Conservation (phyloP, 2,797 vertebrate genomes). For the Champsocephalus gunnari region DNA sequence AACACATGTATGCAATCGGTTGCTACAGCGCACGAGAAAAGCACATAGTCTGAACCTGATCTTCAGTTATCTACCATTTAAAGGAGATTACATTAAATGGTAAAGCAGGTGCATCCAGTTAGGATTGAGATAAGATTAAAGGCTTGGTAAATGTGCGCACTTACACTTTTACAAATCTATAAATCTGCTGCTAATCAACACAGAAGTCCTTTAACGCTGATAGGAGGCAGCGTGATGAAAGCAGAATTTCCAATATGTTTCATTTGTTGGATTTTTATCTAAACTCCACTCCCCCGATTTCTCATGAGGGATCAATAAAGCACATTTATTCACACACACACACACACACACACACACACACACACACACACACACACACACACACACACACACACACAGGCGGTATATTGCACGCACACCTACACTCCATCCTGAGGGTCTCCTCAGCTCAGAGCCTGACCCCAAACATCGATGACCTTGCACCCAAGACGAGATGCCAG, state of each 20-base stretch:
- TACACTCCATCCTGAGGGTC: no score
- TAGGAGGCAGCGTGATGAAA: conserved; percentile 3
- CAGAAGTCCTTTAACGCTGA: conserved; percentile 16
- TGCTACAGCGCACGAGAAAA: background rate
- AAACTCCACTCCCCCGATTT: conserved; percentile 32
- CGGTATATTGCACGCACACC: no score
- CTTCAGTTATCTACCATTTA: conserved; percentile 21
- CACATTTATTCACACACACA: conserved; percentile 43
- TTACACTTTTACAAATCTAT: conserved; percentile 26
- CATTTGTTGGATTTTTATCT: conserved; percentile 57
- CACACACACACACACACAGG: no score
- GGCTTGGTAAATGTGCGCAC: conserved; percentile 7
- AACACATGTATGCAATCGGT: background rate
- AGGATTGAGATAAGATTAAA: conserved; percentile 38
- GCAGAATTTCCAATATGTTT: conserved; percentile 28
- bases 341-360: conserved; percentile 14
- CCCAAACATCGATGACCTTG: no score
- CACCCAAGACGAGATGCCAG: no score
- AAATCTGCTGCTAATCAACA: conserved; percentile 38
- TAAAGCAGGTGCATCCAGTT: conserved; percentile 13
- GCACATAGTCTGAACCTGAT: background rate
- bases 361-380: conserved; percentile 6
- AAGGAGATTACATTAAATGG: conserved; percentile 8
- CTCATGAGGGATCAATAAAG: conserved; percentile 65
- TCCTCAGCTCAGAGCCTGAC: no score